Evolutionary conservation across 2,888 invertebrate genomes (phyloP).

Genomic region (Cerastoderma edule): DNA sequence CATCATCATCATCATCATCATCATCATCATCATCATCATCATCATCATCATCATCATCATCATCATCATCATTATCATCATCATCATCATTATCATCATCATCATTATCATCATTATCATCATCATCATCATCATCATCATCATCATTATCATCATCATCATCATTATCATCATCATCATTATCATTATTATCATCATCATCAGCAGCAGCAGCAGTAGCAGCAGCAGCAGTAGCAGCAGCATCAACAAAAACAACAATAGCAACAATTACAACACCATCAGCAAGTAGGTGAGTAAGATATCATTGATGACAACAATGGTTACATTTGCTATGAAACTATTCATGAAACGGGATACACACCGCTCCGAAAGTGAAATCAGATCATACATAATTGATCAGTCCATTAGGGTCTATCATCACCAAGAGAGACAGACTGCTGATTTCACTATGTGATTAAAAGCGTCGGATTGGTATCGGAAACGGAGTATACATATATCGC

Average conservation of each 20-base stretch:
- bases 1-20: background rate
- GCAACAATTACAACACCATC: slow-evolving; percentile 48
- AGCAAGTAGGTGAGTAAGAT: too few relatives aligned
- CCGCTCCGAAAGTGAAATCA: too few relatives aligned
- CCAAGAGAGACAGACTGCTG: too few relatives aligned
- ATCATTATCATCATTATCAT: background rate
- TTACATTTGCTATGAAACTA: slow-evolving; percentile 30
- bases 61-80: background rate
- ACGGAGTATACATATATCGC: too few relatives aligned
- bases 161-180: slow-evolving; percentile 30
- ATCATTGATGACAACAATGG: slow-evolving; percentile 41
- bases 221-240: too few relatives aligned
- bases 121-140: slow-evolving; percentile 20
- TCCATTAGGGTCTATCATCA: too few relatives aligned
- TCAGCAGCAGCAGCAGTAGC: too few relatives aligned
- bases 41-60: background rate
- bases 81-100: slow-evolving; percentile 18
- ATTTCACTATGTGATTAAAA: too few relatives aligned
- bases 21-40: background rate
- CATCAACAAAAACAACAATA: too few relatives aligned
- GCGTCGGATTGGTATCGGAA: too few relatives aligned
- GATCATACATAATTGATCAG: too few relatives aligned
- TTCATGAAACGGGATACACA: too few relatives aligned
- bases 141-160: slow-evolving; percentile 22
- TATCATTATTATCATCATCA: slow-evolving; percentile 22